Base-by-base conservation (phyloP, 2,888 invertebrate genomes). In the Drosophila percnosoma region DNA sequence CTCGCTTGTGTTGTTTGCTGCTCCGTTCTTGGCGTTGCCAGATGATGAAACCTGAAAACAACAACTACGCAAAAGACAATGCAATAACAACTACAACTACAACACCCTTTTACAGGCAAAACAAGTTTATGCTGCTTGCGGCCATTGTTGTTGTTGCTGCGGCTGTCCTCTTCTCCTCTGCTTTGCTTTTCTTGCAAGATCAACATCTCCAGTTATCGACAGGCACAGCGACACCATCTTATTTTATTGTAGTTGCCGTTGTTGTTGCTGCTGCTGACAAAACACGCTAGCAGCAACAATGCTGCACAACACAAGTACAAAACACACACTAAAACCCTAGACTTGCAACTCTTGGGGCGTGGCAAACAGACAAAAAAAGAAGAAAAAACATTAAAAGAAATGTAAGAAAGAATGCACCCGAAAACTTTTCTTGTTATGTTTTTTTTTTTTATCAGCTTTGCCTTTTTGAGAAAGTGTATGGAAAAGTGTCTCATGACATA, bases 151-250 rank as follows among this genome's bases (percentile, higher is more conserved):
- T 58, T 72, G 71, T 70, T 71, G 70, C 54, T 71, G 72, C 54
- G 59, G 68, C 62, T 72, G 68, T 59, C 66, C 68, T 77, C 73
- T 82, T 86, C 85, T 87, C 68, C 73, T 68, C 57, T 67, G 57
- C 65, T 84, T 82, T 85, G 80, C 83, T 82, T 82, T 81, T 86
- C 68, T 69, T 68, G 90, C 83, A 88, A 85, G 85, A 85, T 85
- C 85, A 85, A 85, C 85, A 85, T 85, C 90, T 85, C 85, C 74
- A 88, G 90, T 86, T 90, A 85, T 85, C 85, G 85, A 85, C 90
- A 85, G 83, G 65, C 87, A 45, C 45, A 83, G 81, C 87, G 84
- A 83, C 89, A 90, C 85, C 90, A 86, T 86, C 90, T 82, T 78
- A 77, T 53, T 68, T 86, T 86, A 67, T 73, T 73, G 76, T 61